phyloP scores from a whole-genome alignment of 2,888 invertebrate species.

The Sinopyrophorus schimmeli region DNA sequence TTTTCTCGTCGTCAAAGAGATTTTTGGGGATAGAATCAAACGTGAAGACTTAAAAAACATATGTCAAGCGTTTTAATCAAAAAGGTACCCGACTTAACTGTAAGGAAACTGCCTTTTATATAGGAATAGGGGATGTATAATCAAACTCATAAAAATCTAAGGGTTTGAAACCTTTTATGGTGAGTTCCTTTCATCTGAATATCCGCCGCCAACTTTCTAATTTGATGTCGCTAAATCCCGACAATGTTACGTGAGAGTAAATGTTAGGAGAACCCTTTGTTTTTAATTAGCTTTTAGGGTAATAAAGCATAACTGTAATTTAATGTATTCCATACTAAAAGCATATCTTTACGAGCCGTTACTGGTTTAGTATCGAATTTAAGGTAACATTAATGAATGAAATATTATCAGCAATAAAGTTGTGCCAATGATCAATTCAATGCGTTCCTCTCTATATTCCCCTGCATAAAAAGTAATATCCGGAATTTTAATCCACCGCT shows the following conservation, averaged over 20 bases:
- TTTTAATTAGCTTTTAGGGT: slow-evolving; percentile 29
- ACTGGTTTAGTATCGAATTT: slow-evolving; percentile 29
- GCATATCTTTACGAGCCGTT: slow-evolving; percentile 30
- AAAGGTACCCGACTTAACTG: too few relatives aligned
- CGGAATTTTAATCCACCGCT: slow-evolving; percentile 28
- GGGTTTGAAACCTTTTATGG: too few relatives aligned
- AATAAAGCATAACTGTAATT: slow-evolving; percentile 31
- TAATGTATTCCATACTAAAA: slow-evolving; percentile 26
- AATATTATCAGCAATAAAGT: slow-evolving; percentile 31
- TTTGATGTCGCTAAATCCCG: slow-evolving; percentile 12
- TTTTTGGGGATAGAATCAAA: too few relatives aligned
- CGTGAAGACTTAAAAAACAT: too few relatives aligned
- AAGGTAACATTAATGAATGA: slow-evolving; percentile 33
- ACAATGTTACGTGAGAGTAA: slow-evolving; percentile 16
- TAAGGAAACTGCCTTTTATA: too few relatives aligned
- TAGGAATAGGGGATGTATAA: too few relatives aligned
- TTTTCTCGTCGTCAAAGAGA: too few relatives aligned
- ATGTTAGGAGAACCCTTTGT: slow-evolving; percentile 20
- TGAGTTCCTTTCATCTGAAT: too few relatives aligned
- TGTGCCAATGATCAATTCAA: slow-evolving; percentile 25
- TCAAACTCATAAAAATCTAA: too few relatives aligned
- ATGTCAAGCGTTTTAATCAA: too few relatives aligned
- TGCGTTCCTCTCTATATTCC: slow-evolving; percentile 10
- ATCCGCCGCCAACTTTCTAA: slow-evolving; percentile 5
- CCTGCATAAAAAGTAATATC: slow-evolving; percentile 27